phyloP scores from a whole-genome alignment of 2,888 invertebrate species.

The Andrena flavipes region DNA sequence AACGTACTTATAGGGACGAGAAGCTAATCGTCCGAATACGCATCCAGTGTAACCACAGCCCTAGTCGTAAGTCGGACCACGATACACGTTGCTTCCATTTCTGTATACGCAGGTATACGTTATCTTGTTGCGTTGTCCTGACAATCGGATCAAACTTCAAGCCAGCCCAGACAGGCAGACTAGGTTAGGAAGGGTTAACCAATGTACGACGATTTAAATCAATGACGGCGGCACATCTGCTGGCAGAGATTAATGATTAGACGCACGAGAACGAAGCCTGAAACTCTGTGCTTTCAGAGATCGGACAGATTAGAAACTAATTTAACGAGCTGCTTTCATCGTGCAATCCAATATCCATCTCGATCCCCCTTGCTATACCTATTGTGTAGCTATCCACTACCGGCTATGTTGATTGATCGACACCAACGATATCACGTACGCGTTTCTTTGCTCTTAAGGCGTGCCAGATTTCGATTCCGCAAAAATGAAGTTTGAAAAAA shows the following conservation, averaged over 20 bases:
- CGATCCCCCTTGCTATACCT: conserved; percentile 48
- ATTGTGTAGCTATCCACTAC: conserved; percentile 72
- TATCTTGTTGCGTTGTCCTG: conserved; percentile 67
- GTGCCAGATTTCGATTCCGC: conserved; percentile 22
- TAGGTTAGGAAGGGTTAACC: conserved; percentile 77
- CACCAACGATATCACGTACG: conserved; percentile 49
- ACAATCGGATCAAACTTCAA: conserved; percentile 71
- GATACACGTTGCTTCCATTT: conserved; percentile 62
- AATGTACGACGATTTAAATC: conserved; percentile 78
- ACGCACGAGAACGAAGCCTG: conserved; percentile 72
- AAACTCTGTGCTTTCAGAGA: conserved; percentile 75
- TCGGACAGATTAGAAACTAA: conserved; percentile 80
- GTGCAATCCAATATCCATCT: conserved; percentile 78
- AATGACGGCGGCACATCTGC: conserved; percentile 81
- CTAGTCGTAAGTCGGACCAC: conserved; percentile 51
- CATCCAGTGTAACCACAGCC: background rate
- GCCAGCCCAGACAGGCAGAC: conserved; percentile 67
- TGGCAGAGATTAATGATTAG: conserved; percentile 81
- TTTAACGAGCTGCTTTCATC: conserved; percentile 81
- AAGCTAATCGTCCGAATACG: too few species aligned
- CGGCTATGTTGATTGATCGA: conserved; percentile 77
- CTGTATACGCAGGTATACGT: conserved; percentile 62
- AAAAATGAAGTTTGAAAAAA: conserved; percentile 8
- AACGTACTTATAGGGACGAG: too few species aligned
- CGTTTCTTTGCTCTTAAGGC: conserved; percentile 29